phyloP scores from a whole-genome alignment of 2,113 vertebrate genomes.

The Phyllostomus discolor region DNA sequence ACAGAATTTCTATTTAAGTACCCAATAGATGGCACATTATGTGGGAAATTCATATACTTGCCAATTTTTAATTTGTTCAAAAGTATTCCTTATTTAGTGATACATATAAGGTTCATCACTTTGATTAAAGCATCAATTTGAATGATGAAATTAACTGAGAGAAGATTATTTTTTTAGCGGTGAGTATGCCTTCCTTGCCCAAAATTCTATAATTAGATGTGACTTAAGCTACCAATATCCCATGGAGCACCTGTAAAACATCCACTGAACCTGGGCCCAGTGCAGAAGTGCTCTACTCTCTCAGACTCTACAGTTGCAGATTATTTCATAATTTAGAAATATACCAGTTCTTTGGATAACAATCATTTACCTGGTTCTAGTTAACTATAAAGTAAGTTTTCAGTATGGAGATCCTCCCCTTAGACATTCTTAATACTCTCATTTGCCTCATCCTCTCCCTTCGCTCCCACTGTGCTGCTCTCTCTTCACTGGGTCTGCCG shows the following conservation, averaged over 20 bases:
- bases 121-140: conserved; percentile 24
- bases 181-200: neutral
- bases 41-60: neutral
- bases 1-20: neutral
- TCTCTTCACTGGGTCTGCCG: neutral
- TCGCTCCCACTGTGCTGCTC: neutral
- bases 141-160: conserved; percentile 37
- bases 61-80: neutral
- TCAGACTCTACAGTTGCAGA: neutral
- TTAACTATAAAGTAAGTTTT: neutral
- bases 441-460: neutral
- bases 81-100: neutral
- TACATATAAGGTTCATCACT: neutral
- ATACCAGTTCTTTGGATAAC: neutral
- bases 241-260: neutral
- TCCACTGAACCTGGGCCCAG: neutral
- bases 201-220: neutral
- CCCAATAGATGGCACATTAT: neutral
- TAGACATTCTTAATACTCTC: neutral
- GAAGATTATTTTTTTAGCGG: neutral
- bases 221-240: neutral
- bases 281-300: neutral
- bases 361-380: neutral
- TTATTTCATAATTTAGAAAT: neutral
- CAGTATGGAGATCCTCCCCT: neutral